These are phyloP conservation scores for Acanthosepion lycidas DNA, from an alignment of 2,888 invertebrate genomes.

Conservation along the genomic window DNA sequence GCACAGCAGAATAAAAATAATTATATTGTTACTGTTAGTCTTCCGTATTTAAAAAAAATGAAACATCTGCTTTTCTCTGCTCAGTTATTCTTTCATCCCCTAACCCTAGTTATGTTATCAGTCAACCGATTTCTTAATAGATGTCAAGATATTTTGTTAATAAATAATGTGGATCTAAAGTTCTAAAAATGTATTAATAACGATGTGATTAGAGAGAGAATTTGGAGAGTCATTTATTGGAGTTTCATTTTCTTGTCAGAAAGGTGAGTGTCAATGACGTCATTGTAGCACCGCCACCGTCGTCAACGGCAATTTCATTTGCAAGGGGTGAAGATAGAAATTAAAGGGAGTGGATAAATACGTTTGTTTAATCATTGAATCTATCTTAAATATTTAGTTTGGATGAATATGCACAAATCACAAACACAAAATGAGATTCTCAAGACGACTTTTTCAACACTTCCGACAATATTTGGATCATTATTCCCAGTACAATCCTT, in stretches of 20 bases:
- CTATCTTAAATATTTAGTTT: not conserved
- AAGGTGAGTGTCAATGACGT: not conserved
- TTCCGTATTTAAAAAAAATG: too few relatives aligned
- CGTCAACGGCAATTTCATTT: not conserved
- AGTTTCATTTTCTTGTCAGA: not conserved
- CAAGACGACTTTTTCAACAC: constrained; percentile 49
- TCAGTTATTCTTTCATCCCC: too few relatives aligned
- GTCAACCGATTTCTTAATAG: not conserved
- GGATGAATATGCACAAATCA: not conserved
- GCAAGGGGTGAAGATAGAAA: not conserved
- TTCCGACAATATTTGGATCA: constrained; percentile 57
- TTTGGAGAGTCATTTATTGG: not conserved
- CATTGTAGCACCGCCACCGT: not conserved
- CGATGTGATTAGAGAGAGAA: not conserved
- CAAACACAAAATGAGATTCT: constrained; percentile 50
- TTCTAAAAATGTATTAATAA: not conserved
- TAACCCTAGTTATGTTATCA: not conserved
- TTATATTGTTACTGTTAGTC: too few relatives aligned
- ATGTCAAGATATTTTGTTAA: not conserved
- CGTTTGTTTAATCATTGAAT: not conserved
- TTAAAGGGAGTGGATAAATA: not conserved
- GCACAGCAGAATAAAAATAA: too few relatives aligned
- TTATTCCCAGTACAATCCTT: constrained; percentile 96
- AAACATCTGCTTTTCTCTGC: too few relatives aligned
- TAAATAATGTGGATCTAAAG: not conserved